Conservation (phyloP, 2,797 vertebrate genomes). For the Loris lydekkerianus region DNA sequence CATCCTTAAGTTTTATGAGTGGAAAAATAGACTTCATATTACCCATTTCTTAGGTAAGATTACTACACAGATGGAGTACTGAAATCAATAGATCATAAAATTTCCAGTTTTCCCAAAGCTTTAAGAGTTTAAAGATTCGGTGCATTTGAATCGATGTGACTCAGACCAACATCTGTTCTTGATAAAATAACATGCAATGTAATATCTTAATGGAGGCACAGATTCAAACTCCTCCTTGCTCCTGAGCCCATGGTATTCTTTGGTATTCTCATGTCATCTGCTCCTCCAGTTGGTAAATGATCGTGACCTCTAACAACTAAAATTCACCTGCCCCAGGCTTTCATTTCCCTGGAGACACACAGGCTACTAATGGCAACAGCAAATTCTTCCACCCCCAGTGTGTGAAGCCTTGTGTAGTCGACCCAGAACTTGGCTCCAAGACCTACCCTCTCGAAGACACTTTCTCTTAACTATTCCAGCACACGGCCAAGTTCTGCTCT, state of each 20-base stretch:
- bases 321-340: background rate
- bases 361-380: background rate
- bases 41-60: constrained; percentile 59
- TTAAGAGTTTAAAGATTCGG: background rate
- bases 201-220: background rate
- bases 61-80: background rate
- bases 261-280: background rate
- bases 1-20: constrained; percentile 75
- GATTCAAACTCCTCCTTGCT: background rate
- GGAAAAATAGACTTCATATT: constrained; percentile 66
- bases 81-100: constrained; percentile 64
- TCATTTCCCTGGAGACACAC: background rate
- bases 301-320: background rate
- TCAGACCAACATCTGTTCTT: constrained; percentile 66
- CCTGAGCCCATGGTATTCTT: background rate
- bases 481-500: background rate
- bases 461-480: background rate
- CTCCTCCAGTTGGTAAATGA: background rate
- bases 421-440: background rate
- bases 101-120: constrained; percentile 68
- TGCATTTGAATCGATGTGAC: constrained; percentile 46
- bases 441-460: background rate
- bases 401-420: background rate
- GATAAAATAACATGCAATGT: constrained; percentile 55
- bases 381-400: background rate